Evolutionary conservation across 2,797 vertebrate species (phyloP).

Genomic region (Syngnathus rostellatus): DNA sequence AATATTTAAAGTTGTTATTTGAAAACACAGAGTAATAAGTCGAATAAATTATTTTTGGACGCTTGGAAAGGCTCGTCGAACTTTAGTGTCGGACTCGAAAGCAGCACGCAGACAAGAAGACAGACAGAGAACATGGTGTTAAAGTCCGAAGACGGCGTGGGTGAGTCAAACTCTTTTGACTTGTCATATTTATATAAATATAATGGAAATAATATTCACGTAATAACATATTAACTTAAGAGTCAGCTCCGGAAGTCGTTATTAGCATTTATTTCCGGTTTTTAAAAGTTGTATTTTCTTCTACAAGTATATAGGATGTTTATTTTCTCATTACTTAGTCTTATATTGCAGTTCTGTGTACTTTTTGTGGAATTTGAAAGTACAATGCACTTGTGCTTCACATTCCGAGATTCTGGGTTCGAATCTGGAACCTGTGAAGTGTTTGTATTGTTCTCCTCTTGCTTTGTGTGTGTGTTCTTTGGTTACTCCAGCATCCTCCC

Average conservation of each 20-base stretch:
- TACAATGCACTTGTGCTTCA: neutral
- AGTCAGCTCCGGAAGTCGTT: neutral
- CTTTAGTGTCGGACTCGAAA: constrained; percentile 24
- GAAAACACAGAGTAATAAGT: too few relatives aligned
- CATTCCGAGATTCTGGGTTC: neutral
- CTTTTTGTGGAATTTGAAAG: neutral
- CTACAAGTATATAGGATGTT: too few relatives aligned
- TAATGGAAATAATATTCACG: neutral
- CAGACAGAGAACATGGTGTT: constrained; percentile 65
- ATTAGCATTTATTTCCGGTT: neutral
- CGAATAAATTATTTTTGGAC: constrained; percentile 13
- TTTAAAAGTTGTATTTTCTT: neutral
- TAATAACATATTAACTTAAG: neutral
- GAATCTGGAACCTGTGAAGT: neutral
- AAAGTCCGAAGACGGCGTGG: constrained; percentile 75
- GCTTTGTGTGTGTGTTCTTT: neutral
- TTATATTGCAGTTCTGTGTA: neutral
- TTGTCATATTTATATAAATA: neutral
- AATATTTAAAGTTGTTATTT: neutral
- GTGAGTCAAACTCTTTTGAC: constrained; percentile 52
- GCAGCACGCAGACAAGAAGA: neutral
- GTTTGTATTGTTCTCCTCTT: neutral
- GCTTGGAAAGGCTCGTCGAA: constrained; percentile 12
- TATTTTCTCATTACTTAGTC: neutral
- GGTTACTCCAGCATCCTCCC: neutral